These are phyloP conservation scores for Otus sunia DNA, from an alignment of 2,113 vertebrate species.

Conservation along the genomic window DNA sequence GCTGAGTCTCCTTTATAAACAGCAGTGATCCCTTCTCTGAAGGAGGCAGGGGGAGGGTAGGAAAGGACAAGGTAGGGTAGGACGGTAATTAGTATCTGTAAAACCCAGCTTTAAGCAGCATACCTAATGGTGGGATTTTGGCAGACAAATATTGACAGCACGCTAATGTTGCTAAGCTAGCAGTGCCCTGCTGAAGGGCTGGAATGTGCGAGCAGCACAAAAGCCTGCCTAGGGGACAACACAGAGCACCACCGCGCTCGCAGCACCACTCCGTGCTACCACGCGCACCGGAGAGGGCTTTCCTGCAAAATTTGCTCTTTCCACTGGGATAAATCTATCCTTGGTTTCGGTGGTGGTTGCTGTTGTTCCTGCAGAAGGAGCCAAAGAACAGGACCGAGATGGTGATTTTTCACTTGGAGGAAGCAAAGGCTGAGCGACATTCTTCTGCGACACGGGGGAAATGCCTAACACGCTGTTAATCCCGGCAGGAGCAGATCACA, in stretches of 20 bases:
- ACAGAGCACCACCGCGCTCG: neutral
- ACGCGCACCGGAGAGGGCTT: fast-evolving
- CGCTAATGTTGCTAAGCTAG: neutral
- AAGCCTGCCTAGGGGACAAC: neutral
- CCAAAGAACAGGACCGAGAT: neutral
- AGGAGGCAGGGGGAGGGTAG: neutral
- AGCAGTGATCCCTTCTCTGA: neutral
- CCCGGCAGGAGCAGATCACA: neutral
- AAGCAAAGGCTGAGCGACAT: neutral
- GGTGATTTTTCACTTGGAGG: neutral
- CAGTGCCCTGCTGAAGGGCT: neutral
- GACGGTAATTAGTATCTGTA: neutral
- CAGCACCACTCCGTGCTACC: neutral
- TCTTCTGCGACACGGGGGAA: neutral
- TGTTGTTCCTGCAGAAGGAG: neutral
- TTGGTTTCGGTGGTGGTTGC: neutral
- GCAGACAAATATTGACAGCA: conserved; percentile 5
- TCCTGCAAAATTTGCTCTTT: neutral
- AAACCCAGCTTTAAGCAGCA: neutral
- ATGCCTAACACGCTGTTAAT: neutral
- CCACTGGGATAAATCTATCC: neutral
- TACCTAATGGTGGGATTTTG: neutral
- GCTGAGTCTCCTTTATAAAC: neutral
- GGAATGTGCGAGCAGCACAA: neutral
- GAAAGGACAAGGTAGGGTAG: neutral